Conservation (phyloP, 2,113 vertebrate genomes). For the Mola mola region DNA sequence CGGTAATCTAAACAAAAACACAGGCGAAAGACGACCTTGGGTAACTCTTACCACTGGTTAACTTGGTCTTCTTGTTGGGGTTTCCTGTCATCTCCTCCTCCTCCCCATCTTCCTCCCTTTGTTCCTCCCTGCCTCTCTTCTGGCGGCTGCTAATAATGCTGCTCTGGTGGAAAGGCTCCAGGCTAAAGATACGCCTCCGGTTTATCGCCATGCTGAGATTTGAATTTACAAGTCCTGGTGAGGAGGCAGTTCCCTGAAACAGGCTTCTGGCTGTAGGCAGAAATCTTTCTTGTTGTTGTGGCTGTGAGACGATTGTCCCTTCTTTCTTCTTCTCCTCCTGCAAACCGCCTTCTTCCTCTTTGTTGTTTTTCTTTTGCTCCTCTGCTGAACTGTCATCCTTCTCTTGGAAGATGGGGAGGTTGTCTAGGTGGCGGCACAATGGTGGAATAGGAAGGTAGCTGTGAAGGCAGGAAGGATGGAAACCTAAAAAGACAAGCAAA, state of each 20-base stretch:
- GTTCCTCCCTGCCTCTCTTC: conserved; percentile 51
- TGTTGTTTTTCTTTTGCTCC: conserved; percentile 1
- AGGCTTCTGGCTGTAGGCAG: not conserved
- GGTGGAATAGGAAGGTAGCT: conserved; percentile 49
- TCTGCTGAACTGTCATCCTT: not conserved
- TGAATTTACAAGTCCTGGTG: not conserved
- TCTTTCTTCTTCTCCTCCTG: conserved; percentile 17
- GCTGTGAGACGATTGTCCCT: conserved; percentile 1
- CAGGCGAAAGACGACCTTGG: not conserved
- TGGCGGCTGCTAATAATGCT: conserved; percentile 50
- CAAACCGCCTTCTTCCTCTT: not conserved
- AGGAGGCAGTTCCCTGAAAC: conserved; percentile 16
- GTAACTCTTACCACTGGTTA: conserved; percentile 10
- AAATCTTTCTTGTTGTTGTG: conserved; percentile 9
- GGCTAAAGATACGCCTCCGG: conserved; percentile 41
- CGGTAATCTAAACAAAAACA: not conserved
- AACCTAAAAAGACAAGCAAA: conserved; percentile 25
- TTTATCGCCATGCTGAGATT: not conserved
- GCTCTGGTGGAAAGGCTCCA: conserved; percentile 68
- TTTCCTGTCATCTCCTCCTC: conserved; percentile 5
- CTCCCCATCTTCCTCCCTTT: not conserved
- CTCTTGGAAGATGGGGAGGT: conserved; percentile 14
- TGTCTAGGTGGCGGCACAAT: conserved; percentile 22
- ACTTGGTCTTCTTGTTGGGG: conserved; percentile 14
- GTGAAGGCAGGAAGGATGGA: conserved; percentile 9